Evolutionary conservation across 2,888 invertebrate species (phyloP), one percentile per base, ranked within the genome.

Genomic region (Bibio marci): DNA sequence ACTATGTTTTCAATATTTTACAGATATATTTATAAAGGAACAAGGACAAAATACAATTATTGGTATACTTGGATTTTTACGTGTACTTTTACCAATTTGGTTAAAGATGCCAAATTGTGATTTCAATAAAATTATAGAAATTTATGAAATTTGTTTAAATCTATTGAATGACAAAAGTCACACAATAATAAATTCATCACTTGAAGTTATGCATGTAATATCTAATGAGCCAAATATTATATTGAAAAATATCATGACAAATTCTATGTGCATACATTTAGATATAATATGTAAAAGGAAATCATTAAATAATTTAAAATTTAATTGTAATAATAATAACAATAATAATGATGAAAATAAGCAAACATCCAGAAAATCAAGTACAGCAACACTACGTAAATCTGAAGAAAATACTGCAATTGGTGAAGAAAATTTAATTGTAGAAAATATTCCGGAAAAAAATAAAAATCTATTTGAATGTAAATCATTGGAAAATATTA

Each of bases 181-280:
- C 59, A 90, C 90, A 58, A 73, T 90, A 41, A 76, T 87, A 48
- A 90, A 90, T 53, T 77, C 86, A 2, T 75, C 88, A 14, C 67
- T 94, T 54, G 94, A 95, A 59, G 61, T 61, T 48, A 54, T 62
- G 45, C 58, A 57, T 52, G 53, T 58, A 43, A 56, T 62, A 46
- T 50, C 62, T 22, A 54, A 52, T 45, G 43, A 38, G n/a, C 14
- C 34, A 8, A 26, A 38, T 8, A 11, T 13, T 5, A 33, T 39
- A 25, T 15, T 46, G 11, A 38, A 35, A 28, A 32, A 32, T 10
- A 25, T 46, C n/a, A 11, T 46, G 46, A 54, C 53, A 50, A 57
- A 55, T 53, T 54, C 56, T 47, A 55, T 54, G 49, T 50, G 57
- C 48, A 55, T 55, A 47, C 60, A 62, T 51, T 57, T 57, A 50